These are phyloP conservation scores for Cercopithecus diana DNA, from an alignment of 2,797 vertebrate genomes.

Conservation along the genomic window DNA sequence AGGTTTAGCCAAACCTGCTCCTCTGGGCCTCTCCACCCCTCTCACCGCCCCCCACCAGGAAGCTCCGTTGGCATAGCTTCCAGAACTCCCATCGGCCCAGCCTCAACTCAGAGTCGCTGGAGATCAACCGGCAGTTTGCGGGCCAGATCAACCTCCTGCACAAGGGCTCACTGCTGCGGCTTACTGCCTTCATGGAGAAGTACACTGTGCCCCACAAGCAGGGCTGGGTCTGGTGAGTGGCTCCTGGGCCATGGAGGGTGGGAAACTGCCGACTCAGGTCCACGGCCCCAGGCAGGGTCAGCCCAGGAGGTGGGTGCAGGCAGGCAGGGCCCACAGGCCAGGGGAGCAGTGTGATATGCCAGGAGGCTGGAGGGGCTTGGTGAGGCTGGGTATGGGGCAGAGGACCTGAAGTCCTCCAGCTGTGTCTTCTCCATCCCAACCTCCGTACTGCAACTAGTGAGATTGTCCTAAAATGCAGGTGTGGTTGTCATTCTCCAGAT, in stretches of 20 bases:
- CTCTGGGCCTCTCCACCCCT: neutral
- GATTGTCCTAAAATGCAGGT: neutral
- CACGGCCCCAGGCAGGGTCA: neutral
- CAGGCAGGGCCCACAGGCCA: neutral
- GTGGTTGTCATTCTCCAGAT: neutral
- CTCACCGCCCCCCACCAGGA: slow-evolving; percentile 77
- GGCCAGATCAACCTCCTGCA: slow-evolving; percentile 91
- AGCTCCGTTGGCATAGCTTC: slow-evolving; percentile 93
- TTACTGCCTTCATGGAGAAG: slow-evolving; percentile 92
- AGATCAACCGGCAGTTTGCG: slow-evolving; percentile 91
- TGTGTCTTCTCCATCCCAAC: neutral
- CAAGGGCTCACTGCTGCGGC: slow-evolving; percentile 90
- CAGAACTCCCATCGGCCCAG: slow-evolving; percentile 92
- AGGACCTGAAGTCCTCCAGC: neutral
- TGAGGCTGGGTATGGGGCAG: neutral
- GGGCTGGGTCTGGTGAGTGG: slow-evolving; percentile 89
- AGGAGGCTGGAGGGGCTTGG: neutral
- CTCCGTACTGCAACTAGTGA: neutral
- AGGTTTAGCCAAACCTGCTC: slow-evolving; percentile 30
- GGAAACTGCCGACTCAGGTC: neutral
- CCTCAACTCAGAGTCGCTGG: slow-evolving; percentile 90
- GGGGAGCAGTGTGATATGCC: neutral
- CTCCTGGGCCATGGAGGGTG: fast-evolving
- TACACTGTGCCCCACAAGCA: slow-evolving; percentile 89
- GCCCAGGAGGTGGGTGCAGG: neutral